phyloP scores from a whole-genome alignment of 1,140 invertebrate genomes.

The Mya arenaria region DNA sequence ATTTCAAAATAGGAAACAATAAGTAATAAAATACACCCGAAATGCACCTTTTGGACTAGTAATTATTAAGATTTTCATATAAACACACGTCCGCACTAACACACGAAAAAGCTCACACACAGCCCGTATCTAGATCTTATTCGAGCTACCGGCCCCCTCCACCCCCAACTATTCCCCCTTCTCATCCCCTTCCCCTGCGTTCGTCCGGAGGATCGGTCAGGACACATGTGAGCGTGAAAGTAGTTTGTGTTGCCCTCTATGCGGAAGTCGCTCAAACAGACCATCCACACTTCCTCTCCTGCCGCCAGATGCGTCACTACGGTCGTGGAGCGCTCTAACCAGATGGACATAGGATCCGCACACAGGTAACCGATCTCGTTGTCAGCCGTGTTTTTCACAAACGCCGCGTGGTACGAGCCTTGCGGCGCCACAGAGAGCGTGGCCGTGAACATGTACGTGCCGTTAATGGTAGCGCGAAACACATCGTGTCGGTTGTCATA shows the following conservation, averaged over 20 bases:
- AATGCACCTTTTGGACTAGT: too few relatives aligned
- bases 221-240: not conserved
- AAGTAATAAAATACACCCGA: too few relatives aligned
- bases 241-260: not conserved
- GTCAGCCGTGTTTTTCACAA: not conserved
- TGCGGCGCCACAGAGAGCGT: not conserved
- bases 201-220: too few relatives aligned
- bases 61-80: too few relatives aligned
- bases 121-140: too few relatives aligned
- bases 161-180: too few relatives aligned
- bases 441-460: not conserved
- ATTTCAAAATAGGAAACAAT: too few relatives aligned
- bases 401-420: not conserved
- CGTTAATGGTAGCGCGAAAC: not conserved
- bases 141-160: too few relatives aligned
- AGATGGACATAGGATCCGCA: not conserved
- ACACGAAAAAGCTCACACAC: too few relatives aligned
- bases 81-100: too few relatives aligned
- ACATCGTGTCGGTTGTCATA: not conserved
- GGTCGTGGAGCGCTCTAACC: not conserved
- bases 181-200: too few relatives aligned
- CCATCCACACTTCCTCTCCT: not conserved
- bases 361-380: not conserved
- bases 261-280: not conserved
- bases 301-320: not conserved